Evolutionary conservation across 2,797 vertebrate genomes (phyloP), one percentile per base, ranked within the genome.

Genomic region (Falco novaeseelandiae): DNA sequence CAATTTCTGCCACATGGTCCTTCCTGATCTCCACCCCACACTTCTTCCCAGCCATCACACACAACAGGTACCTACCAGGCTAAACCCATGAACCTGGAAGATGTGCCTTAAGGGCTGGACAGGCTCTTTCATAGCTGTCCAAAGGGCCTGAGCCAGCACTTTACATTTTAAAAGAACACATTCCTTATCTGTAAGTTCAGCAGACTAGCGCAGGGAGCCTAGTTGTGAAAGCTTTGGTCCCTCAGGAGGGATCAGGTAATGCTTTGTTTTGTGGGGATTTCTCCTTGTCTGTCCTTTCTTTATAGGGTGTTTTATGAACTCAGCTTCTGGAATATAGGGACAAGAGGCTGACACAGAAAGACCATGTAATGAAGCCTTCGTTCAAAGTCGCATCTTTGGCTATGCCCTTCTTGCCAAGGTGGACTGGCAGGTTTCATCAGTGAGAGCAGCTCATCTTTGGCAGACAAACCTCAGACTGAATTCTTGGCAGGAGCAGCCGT

Each of bases 251-350:
- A 87, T 94, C 88, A 79, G 77, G 86, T 96, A 95, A 96, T 94
- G 94, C 89, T 78, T 46, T 66, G 66, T 70, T 90, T 97, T 94
- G 62, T 95, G 94, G 96, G 94, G 97, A 97, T 98, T 98, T 97
- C 92, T 94, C 83, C 70, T 92, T 72, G 90, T 94, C 89, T 90
- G 84, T 58, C 76, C 71, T 78, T 57, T 76, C 98, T 97, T 98
- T 97, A 92, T 97, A 96, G 93, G 95, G 93, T 95, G 71, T 87
- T 94, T 58, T 69, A 34, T 57, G 63, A 87, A 71, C 52, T 84
- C 58, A 55, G 49, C 65, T 59, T 46, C 65, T 61, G 32, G 27
- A 38, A 30, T 8, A 6, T 1, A 65, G 69, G 79, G 77, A 81
- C 54, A 29, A 23, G 38, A 61, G 51, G 74, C 80, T 79, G 57